Conservation (phyloP, 1,140 invertebrate genomes). For the Euschistus heros region DNA sequence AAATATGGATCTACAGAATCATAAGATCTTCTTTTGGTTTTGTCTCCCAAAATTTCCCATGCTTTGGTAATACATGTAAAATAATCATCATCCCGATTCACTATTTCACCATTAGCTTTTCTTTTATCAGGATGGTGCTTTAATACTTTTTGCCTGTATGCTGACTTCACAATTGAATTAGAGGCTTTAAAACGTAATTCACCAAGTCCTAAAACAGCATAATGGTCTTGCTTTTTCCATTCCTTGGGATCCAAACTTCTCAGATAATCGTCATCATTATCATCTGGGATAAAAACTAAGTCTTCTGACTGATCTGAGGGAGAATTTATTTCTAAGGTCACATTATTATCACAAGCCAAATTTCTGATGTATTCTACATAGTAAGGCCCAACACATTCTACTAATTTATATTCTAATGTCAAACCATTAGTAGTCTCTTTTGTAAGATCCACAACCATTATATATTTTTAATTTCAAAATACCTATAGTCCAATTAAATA, state of each 20-base stretch:
- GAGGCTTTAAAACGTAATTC: slow-evolving; percentile 67
- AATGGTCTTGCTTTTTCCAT: slow-evolving; percentile 95
- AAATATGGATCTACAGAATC: slow-evolving; percentile 94
- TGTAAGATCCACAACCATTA: background rate
- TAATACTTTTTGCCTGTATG: slow-evolving; percentile 75
- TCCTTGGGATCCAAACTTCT: slow-evolving; percentile 87
- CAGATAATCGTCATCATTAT: slow-evolving; percentile 76
- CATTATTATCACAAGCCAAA: slow-evolving; percentile 13
- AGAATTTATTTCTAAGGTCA: background rate
- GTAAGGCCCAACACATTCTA: slow-evolving; percentile 31
- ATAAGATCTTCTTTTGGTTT: slow-evolving; percentile 72
- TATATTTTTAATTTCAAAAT: background rate
- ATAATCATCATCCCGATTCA: slow-evolving; percentile 83
- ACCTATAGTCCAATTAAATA: too few relatives aligned
- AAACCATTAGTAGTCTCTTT: slow-evolving; percentile 3
- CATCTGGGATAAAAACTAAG: slow-evolving; percentile 40
- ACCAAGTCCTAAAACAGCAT: slow-evolving; percentile 81
- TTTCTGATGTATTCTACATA: slow-evolving; percentile 27
- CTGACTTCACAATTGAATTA: slow-evolving; percentile 77
- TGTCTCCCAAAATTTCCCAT: slow-evolving; percentile 79
- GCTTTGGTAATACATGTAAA: slow-evolving; percentile 99
- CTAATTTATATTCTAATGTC: slow-evolving; percentile 4
- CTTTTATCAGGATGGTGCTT: slow-evolving; percentile 97
- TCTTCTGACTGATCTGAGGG: slow-evolving; percentile 34
- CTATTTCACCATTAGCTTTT: slow-evolving; percentile 72